Conservation (phyloP, 2,797 vertebrate genomes). For the Apodemus agrarius region DNA sequence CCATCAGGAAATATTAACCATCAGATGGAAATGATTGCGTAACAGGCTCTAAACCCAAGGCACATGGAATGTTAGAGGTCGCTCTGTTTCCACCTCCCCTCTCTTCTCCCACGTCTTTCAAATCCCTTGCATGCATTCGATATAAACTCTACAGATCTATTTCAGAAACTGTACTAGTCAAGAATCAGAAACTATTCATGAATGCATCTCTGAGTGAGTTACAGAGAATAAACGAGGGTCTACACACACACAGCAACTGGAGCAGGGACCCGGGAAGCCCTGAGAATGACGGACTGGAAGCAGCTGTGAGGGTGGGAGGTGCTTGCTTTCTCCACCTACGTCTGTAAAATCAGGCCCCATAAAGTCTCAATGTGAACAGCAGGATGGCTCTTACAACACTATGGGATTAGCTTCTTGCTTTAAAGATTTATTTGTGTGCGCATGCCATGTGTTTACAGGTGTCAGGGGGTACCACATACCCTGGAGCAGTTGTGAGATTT, state of each 20-base stretch:
- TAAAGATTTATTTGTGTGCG: not conserved
- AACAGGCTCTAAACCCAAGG: not conserved
- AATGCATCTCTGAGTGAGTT: conserved; percentile 1
- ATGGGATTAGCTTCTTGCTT: not conserved
- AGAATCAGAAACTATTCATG: conserved; percentile 8
- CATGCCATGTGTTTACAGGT: not conserved
- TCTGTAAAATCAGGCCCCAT: not conserved
- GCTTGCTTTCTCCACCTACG: not conserved
- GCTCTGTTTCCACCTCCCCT: not conserved
- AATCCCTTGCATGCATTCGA: not conserved
- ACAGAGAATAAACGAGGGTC: conserved; percentile 39
- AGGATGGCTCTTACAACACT: not conserved
- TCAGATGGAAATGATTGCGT: not conserved
- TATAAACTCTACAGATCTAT: not conserved
- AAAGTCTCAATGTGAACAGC: not conserved
- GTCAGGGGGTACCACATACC: not conserved
- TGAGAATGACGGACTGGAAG: not conserved
- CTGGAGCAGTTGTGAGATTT: not conserved
- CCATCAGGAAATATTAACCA: not conserved
- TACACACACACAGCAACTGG: not conserved
- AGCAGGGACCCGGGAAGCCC: not conserved
- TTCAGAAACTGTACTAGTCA: conserved; percentile 44
- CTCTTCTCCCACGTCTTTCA: conserved; percentile 15
- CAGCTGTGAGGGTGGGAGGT: too few species aligned
- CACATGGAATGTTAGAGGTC: conserved; percentile 7